Evolutionary conservation across 2,888 invertebrate genomes (phyloP).

Genomic region (Liopterus haemorrhoidalis): DNA sequence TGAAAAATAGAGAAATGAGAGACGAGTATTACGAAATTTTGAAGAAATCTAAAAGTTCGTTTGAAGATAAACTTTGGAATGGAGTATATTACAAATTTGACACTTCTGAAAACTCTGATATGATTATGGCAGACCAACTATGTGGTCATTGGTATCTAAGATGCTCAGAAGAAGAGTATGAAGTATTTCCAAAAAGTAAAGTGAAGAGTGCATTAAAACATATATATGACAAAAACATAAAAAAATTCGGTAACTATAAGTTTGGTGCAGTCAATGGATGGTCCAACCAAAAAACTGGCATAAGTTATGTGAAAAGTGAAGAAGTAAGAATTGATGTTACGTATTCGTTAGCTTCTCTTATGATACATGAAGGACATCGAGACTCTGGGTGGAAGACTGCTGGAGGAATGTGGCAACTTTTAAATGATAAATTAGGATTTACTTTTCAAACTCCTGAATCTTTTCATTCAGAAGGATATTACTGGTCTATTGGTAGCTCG

Average conservation of each 20-base stretch:
- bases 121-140: conserved; percentile 90
- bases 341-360: conserved; percentile 73
- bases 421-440: conserved; percentile 74
- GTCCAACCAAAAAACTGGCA: conserved; percentile 60
- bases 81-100: conserved; percentile 77
- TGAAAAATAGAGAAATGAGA: conserved; percentile 56
- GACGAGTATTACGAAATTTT: conserved; percentile 58
- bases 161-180: conserved; percentile 58
- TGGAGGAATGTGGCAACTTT: conserved; percentile 75
- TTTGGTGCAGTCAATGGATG: conserved; percentile 91
- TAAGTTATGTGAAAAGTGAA: conserved; percentile 73
- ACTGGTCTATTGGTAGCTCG: conserved; percentile 89
- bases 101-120: conserved; percentile 57
- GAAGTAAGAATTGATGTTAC: conserved; percentile 92
- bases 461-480: conserved; percentile 68
- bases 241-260: conserved; percentile 67
- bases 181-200: conserved; percentile 69
- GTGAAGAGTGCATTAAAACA: conserved; percentile 65
- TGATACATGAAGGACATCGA: conserved; percentile 67
- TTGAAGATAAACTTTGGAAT: conserved; percentile 73
- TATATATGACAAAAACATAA: conserved; percentile 78
- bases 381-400: conserved; percentile 73
- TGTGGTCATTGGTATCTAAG: conserved; percentile 85
- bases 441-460: conserved; percentile 92
- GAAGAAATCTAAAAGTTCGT: conserved; percentile 59